Base-by-base conservation (phyloP, 2,113 vertebrate genomes). In the Ranitomeya imitator region DNA sequence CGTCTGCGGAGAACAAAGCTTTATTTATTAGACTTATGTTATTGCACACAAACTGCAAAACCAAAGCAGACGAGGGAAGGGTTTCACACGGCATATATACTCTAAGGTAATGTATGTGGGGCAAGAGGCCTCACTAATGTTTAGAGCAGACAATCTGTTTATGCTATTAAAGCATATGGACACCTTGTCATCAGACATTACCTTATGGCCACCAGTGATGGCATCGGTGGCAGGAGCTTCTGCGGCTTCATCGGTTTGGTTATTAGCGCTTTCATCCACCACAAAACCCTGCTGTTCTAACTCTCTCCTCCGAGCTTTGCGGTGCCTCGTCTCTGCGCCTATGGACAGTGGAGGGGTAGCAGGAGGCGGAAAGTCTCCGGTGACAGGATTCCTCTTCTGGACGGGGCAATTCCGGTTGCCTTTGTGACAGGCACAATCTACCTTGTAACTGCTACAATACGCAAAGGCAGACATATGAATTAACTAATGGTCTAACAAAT, bases 361-460 rank as follows among this genome's bases (percentile, higher is more conserved):
- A 80, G 96, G 93, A 79, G 96, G 94, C 69, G 95, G 94, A 87
- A 91, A 93, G 91, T 99, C 97, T 91, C 93, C 91, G 88, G 97
- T 95, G 93, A 93, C 96, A 89, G 95, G 95, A 94, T 97, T 99
- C 94, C 98, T 97, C 94, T 97, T 99, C 94, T 98, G 98, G 91
- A 99, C 98, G 13, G 98, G 98, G 93, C 98, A 99, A 95, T 98
- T 99, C 93, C 97, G 97, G 94, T 98, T 99, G 91, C 97, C 97
- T 93, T 98, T 99, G 92, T 98, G 97, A 94, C 98, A 99, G 23
- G 98, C 98, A 94, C 98, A 99, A 94, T 99, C 98, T 94, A 99
- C 98, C 93, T 99, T 99, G 93, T 99, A 99, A 94, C 97, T 98
- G 94, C 98, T 99, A 94, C 93, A 94, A 95, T 93, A 83, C 94